Base-by-base conservation (phyloP, 2,797 vertebrate species). In the Hydrophis major region DNA sequence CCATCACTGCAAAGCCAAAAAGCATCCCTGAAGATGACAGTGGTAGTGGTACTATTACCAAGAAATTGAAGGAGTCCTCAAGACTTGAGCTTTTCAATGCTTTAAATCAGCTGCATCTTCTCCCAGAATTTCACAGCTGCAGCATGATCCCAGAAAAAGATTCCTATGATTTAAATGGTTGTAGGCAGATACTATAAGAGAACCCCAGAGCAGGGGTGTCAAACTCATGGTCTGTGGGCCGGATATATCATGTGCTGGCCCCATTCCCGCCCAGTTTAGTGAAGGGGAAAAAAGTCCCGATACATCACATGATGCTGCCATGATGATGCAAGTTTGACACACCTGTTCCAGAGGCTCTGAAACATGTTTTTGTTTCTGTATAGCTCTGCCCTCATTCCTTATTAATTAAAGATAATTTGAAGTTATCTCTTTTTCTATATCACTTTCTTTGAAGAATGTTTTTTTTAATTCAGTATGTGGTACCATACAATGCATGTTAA, bases 301-400 rank as follows among this genome's bases (percentile, higher is more conserved):
- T 57, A 57, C 4, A 0, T 60, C 59, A 60, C 2, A 6, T 59
- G 22, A 60, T 1, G 6, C 20, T 1, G 6, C 2, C 4, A 1
- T 60, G 59, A 25, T 1, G 1, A 60, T 18, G 22, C 2, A 6
- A 60, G 63, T n/a, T n/a, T 28, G 11, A 55, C 53, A 12, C 53
- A 2, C 53, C 53, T 55, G 53, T 53, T n/a, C n/a, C 69, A 42
- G 6, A 78, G 69, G 6, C 32, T 78, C 7, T 78, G 32, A 74
- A 37, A 18, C 16, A 74, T 20, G n/a, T 69, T 69, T 69, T n/a
- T 69, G 13, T 32, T 69, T 69, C 66, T 69, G 18, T 42, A 42
- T 42, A 37, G 6, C 3, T 22, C 32, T 42, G 42, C 32, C 7
- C 18, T 78, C 69, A 78, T 78, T 78, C 69, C 69, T 18, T 78